Base-by-base conservation (phyloP, 2,888 invertebrate species). In the Chloroclysta siterata region DNA sequence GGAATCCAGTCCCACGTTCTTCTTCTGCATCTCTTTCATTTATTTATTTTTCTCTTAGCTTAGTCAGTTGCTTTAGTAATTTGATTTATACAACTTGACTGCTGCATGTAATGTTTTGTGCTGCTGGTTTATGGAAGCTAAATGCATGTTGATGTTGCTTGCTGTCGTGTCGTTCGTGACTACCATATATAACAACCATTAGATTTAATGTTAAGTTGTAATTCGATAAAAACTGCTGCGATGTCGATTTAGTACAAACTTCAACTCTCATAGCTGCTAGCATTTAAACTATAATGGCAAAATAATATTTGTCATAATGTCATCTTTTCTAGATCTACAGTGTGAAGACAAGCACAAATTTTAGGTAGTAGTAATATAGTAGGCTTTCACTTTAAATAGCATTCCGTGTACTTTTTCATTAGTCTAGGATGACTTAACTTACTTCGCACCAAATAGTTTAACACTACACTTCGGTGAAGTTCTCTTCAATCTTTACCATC, bases 1-100 rank as follows among this genome's bases (percentile, higher is more conserved):
- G 92, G 91, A 90, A 90, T 89, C 91, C 90, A 92, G 90, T 89
- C 80, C 88, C 86, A 89, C 88, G 88, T 88, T 87, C 81, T 89
- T 90, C 90, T 90, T 90, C 89, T 87, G 78, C 81, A 83, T 80
- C 77, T 87, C 59, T 74, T 69, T 70, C 69, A 71, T 72, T 62
- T 73, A 22, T 70, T 56, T 53, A 13, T 51, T 46, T 50, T 46
- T 58, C 52, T 50, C 15, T 41, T 53, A 60, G 46, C 54, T 3
- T 52, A 57, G 61, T 48, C 8, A 29, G 33, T 14, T 48, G 54
- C 55, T 56, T 52, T 1, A 11, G 22, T 58, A n/a, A 33, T 57
- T 52, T 14, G 41, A 50, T 48, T 60, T 53, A 7, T 8, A 36
- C 44, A 14, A 22, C 33, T 55, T 53, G 46, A 54, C n/a, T 29